Base-by-base conservation (phyloP, 2,797 vertebrate genomes). In the Darevskia mixta region DNA sequence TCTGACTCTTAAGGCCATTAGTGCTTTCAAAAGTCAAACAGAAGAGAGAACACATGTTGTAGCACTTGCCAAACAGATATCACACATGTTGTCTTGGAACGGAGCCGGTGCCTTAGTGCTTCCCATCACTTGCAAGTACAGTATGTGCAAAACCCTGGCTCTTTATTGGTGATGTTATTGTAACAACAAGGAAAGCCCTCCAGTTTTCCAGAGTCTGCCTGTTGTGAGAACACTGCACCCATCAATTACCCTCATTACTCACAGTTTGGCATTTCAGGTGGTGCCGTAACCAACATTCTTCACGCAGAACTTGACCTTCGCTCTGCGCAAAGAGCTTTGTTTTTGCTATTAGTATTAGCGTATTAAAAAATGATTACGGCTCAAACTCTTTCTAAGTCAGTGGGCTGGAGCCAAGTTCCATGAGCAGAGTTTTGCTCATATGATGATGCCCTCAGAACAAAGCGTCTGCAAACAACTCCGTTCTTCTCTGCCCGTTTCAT, bases 21-120 rank as follows among this genome's bases (percentile, higher is more conserved):
- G 29, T 41, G 6, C 67, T 88, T 72, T 85, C 38, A 73, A 80
- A 88, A 73, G 76, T 71, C 67, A 79, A 79, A 66, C 55, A 49
- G 55, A 88, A 88, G 87, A 79, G 67, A 79, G 29, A 80, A 80
- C 77, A 85, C 67, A 80, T 80, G 38, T 85, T 83, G 49, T 80
- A 85, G 35, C 87, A 72, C 77, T 72, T 73, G 76, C 76, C 82
- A 85, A 80, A n/a, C 67, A 49, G 87, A 84, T 66, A 85, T 80
- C 76, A 80, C 55, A 80, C 55, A 66, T 45, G 58, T 85, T 25
- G 38, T 35, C 43, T 66, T 88, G 82, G 82, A 88, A 72, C 5
- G 10, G 29, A 88, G 29, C 17, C 38, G 20, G 20, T 88, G 55
- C 38, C 11, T 73, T 66, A 73, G 67, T 79, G 38, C 66, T 66